A percentile compares a stretch with the other conserved stretches of the same genome.
phyloP scores from a whole-genome alignment of 2,888 invertebrate species.

The Andrena haemorrhoa region DNA sequence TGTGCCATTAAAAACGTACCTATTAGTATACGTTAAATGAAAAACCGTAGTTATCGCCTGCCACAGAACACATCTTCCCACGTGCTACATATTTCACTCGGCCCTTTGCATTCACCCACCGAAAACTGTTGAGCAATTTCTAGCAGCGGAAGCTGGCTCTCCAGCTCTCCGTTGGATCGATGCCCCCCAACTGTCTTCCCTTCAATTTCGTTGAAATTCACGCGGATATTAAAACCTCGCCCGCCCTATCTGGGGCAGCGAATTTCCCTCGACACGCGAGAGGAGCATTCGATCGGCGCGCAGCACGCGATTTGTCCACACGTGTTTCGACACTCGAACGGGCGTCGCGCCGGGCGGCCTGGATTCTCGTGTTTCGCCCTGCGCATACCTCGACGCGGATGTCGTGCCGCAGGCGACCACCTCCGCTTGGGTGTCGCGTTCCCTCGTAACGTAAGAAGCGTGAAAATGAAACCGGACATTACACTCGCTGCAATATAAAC shows the following conservation, averaged over 20 bases:
- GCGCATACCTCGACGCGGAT: constrained; percentile 26
- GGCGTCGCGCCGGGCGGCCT: constrained; percentile 1
- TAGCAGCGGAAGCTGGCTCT: no score
- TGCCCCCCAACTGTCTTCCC: background rate
- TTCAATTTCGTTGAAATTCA: background rate
- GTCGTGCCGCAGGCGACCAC: constrained; percentile 30
- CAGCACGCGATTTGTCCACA: constrained; percentile 17
- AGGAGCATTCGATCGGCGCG: background rate
- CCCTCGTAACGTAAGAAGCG: constrained; percentile 59
- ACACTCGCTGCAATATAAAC: constrained; percentile 43
- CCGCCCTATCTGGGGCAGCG: background rate
- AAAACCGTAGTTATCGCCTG: no score
- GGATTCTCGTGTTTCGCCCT: constrained; percentile 49
- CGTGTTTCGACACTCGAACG: constrained; percentile 27
- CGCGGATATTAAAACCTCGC: background rate
- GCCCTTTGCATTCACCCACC: no score
- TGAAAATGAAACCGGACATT: constrained; percentile 64
- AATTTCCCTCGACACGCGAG: background rate
- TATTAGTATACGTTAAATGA: no score
- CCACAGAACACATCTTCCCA: no score
- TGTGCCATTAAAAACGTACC: no score
- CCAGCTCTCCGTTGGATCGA: no score
- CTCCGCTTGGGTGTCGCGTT: constrained; percentile 48
- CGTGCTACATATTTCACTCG: no score
- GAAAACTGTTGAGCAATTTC: no score